phyloP scores from a whole-genome alignment of 2,888 invertebrate species.

The Machimus atricapillus region DNA sequence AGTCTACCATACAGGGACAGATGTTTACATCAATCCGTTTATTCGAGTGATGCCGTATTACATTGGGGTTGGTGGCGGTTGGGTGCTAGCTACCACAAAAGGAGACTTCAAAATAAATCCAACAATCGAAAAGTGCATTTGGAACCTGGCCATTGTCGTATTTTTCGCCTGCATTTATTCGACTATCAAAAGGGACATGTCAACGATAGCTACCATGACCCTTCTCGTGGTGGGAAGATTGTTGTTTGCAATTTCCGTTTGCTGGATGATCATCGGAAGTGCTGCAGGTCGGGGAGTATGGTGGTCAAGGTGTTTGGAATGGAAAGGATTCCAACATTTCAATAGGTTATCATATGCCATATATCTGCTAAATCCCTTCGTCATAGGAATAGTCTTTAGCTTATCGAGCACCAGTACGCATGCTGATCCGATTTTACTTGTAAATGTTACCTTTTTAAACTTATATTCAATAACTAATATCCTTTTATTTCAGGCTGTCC shows the following conservation, averaged over 20 bases:
- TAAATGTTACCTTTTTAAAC: conserved; percentile 47
- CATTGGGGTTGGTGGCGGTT: conserved; percentile 63
- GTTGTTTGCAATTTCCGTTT: conserved; percentile 65
- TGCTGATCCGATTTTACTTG: conserved; percentile 61
- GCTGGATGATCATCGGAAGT: conserved; percentile 68
- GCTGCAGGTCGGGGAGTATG: conserved; percentile 64
- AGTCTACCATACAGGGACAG: conserved; percentile 58
- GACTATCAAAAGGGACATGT: conserved; percentile 60
- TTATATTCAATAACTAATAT: neutral
- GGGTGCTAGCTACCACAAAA: conserved; percentile 57
- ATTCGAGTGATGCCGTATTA: conserved; percentile 65
- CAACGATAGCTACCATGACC: conserved; percentile 62
- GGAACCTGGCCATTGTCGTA: conserved; percentile 57
- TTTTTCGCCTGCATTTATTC: conserved; percentile 59
- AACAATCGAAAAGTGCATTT: conserved; percentile 54
- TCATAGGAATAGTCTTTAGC: conserved; percentile 64
- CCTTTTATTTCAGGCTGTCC: conserved; percentile 52
- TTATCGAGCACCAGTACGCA: conserved; percentile 58
- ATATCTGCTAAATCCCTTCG: conserved; percentile 67
- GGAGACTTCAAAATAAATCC: conserved; percentile 52
- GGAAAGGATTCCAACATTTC: conserved; percentile 60
- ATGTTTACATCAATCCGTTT: conserved; percentile 65
- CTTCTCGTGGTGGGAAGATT: conserved; percentile 65
- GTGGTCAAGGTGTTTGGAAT: conserved; percentile 60
- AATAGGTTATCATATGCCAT: conserved; percentile 68